phyloP scores from a whole-genome alignment of 2,888 invertebrate genomes.

The Margaritifera margaritifera region DNA sequence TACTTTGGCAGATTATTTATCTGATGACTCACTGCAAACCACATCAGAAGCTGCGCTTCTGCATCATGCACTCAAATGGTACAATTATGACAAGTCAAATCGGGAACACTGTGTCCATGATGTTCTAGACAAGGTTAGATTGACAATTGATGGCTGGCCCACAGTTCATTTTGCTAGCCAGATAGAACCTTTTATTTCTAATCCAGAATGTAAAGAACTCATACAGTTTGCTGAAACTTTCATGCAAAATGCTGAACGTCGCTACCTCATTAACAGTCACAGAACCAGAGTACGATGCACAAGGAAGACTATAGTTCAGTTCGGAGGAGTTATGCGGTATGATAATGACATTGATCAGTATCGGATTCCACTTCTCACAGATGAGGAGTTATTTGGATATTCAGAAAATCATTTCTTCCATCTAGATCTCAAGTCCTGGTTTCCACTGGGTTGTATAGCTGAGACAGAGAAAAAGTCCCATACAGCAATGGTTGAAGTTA shows the following conservation, averaged over 20 bases:
- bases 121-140: constrained; percentile 42
- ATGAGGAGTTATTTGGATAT: constrained; percentile 30
- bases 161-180: constrained; percentile 29
- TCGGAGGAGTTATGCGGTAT: constrained; percentile 42
- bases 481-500: constrained; percentile 38
- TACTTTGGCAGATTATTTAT: constrained; percentile 38
- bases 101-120: constrained; percentile 30
- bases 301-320: constrained; percentile 35
- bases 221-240: constrained; percentile 30
- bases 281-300: constrained; percentile 38
- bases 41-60: constrained; percentile 41
- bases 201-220: constrained; percentile 32
- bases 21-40: constrained; percentile 42
- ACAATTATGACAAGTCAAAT: constrained; percentile 34
- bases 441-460: constrained; percentile 29
- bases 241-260: constrained; percentile 33
- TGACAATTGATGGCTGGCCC: constrained; percentile 34
- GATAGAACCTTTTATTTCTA: constrained; percentile 34
- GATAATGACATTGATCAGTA: constrained; percentile 27
- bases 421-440: constrained; percentile 38
- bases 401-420: constrained; percentile 40
- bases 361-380: constrained; percentile 6
- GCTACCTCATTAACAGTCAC: constrained; percentile 28
- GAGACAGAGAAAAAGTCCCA: constrained; percentile 23
- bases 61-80: constrained; percentile 43